These are phyloP conservation scores for Pecten maximus DNA, from an alignment of 2,888 invertebrate species.

Conservation along the genomic window DNA sequence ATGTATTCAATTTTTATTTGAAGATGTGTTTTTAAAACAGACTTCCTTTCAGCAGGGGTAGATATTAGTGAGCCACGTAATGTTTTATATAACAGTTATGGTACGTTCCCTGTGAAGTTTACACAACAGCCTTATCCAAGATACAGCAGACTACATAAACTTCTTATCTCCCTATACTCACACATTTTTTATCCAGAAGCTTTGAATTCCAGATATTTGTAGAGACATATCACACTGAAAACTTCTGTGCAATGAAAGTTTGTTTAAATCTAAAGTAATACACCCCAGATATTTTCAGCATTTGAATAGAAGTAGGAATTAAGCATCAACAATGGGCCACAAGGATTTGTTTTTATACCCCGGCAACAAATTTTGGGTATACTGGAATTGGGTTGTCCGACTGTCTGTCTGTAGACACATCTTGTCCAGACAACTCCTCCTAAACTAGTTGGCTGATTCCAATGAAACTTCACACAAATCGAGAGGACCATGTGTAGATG, in stretches of 20 bases:
- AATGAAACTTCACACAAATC: too few relatives aligned
- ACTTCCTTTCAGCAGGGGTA: neutral
- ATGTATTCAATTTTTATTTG: neutral
- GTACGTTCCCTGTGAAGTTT: constrained; percentile 3
- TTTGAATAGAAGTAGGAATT: neutral
- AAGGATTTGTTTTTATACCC: neutral
- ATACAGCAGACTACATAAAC: neutral
- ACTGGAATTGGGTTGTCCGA: too few relatives aligned
- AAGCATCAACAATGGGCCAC: neutral
- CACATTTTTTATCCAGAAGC: neutral
- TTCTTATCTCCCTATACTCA: neutral
- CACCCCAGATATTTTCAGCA: neutral
- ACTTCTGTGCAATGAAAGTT: neutral
- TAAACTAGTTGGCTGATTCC: too few relatives aligned
- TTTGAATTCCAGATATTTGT: constrained; percentile 14
- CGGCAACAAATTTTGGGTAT: too few relatives aligned
- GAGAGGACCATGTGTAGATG: too few relatives aligned
- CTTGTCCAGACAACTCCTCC: too few relatives aligned
- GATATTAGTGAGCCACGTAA: neutral
- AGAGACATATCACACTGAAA: neutral
- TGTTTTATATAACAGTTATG: neutral
- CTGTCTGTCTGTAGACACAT: too few relatives aligned
- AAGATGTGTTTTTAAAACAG: neutral
- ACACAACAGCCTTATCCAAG: neutral
- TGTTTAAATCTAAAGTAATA: too few relatives aligned